Evolutionary conservation across 92 coral and sea anemone species (phyloP).

Genomic region (Epizoanthus illoricatus): DNA sequence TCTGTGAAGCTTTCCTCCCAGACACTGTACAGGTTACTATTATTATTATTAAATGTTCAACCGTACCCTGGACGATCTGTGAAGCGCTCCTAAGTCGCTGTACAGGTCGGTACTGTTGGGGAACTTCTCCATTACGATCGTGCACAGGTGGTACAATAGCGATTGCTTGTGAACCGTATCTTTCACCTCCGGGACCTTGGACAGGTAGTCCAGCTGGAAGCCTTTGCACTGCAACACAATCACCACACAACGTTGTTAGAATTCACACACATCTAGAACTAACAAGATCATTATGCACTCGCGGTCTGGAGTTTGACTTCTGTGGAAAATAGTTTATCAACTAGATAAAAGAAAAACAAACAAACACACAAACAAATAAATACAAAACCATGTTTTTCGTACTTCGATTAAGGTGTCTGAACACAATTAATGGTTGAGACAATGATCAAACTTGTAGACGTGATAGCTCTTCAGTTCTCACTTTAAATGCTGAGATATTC

Average conservation of each 20-base stretch:
- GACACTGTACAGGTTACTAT: too few relatives aligned
- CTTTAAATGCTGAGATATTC: too few relatives aligned
- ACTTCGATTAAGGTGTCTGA: too few relatives aligned
- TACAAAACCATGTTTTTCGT: too few relatives aligned
- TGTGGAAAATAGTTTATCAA: not conserved
- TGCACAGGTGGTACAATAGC: constrained; percentile 88
- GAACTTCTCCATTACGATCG: constrained; percentile 98
- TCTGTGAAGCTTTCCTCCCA: too few relatives aligned
- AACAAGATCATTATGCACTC: not conserved
- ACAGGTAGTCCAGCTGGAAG: constrained; percentile 93
- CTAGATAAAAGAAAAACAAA: not conserved
- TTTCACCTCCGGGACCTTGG: constrained; percentile 98
- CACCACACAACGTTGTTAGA: not conserved
- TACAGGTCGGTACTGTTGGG: constrained; percentile 94
- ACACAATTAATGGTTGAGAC: too few relatives aligned
- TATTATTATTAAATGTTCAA: too few relatives aligned
- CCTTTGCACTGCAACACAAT: constrained; percentile 82
- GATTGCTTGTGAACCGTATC: constrained; percentile 99
- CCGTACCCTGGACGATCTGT: constrained; percentile 91
- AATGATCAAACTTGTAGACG: too few relatives aligned
- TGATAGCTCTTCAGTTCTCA: too few relatives aligned
- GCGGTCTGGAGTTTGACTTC: not conserved
- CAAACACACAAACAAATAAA: too few relatives aligned
- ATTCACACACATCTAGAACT: not conserved
- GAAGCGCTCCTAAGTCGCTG: constrained; percentile 93